phyloP scores from a whole-genome alignment of 2,113 vertebrate genomes.

The Macaca nemestrina region DNA sequence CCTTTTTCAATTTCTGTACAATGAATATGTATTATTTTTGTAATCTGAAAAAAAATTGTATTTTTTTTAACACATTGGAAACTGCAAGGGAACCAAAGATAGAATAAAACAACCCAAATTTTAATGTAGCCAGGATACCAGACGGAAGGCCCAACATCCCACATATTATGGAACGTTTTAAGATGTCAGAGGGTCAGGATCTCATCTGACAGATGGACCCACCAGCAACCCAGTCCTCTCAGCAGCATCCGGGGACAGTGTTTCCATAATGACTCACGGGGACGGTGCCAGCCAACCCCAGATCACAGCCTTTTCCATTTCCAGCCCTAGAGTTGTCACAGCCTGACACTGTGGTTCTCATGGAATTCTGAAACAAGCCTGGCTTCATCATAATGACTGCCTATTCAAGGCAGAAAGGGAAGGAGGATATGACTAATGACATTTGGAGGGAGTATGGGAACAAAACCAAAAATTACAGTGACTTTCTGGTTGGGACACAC shows the following conservation, averaged over 20 bases:
- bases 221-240: slow-evolving; percentile 40
- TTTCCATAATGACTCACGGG: slow-evolving; percentile 76
- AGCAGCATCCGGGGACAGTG: slow-evolving; percentile 62
- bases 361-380: slow-evolving; percentile 69
- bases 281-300: slow-evolving; percentile 61
- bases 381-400: slow-evolving; percentile 71
- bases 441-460: slow-evolving; percentile 65
- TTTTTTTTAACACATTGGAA: slow-evolving; percentile 60
- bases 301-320: slow-evolving; percentile 66
- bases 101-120: slow-evolving; percentile 71
- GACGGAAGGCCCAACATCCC: slow-evolving; percentile 53
- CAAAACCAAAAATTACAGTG: slow-evolving; percentile 73
- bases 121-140: slow-evolving; percentile 68
- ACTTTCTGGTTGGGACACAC: slow-evolving; percentile 62
- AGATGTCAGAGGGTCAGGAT: slow-evolving; percentile 71
- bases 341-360: slow-evolving; percentile 74
- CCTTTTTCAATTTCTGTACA: slow-evolving; percentile 48
- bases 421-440: slow-evolving; percentile 76
- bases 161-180: slow-evolving; percentile 55
- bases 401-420: slow-evolving; percentile 72
- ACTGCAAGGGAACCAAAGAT: slow-evolving; percentile 60
- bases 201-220: slow-evolving; percentile 74
- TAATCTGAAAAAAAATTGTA: slow-evolving; percentile 54
- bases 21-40: slow-evolving; percentile 69
- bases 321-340: slow-evolving; percentile 52